Percentiles rank a stretch among this genome's conserved stretches.
phyloP scores from a whole-genome alignment of 2,888 invertebrate species.

The Pharmacophagus antenor region DNA sequence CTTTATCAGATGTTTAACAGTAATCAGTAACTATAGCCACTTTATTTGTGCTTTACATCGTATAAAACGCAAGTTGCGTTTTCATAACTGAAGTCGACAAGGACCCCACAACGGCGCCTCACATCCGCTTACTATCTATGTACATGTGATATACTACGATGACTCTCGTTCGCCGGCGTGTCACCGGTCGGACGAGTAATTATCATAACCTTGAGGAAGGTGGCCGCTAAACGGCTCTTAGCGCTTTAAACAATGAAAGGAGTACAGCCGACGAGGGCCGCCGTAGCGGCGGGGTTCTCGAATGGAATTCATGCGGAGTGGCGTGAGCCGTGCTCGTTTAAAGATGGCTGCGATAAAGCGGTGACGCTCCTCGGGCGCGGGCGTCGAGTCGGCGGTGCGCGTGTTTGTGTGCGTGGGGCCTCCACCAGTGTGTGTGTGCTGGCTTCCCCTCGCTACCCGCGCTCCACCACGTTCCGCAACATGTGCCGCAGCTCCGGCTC shows the following conservation, averaged over 20 bases:
- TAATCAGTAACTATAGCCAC: no score
- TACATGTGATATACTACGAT: conserved; percentile 37
- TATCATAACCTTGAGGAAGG: conserved; percentile 67
- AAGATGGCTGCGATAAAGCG: conserved; percentile 80
- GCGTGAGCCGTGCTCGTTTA: conserved; percentile 75
- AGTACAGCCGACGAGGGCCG: conserved; percentile 59
- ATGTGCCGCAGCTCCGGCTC: conserved; percentile 61
- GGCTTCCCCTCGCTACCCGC: conserved; percentile 41
- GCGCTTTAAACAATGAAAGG: conserved; percentile 58
- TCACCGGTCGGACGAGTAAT: conserved; percentile 66
- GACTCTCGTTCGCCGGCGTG: conserved; percentile 56
- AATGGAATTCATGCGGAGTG: conserved; percentile 73
- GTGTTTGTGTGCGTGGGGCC: conserved; percentile 65
- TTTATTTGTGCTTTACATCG: no score
- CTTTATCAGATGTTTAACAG: no score
- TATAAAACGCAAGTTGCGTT: not conserved
- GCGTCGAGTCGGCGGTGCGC: conserved; percentile 64
- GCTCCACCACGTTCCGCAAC: conserved; percentile 69
- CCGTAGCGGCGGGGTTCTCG: conserved; percentile 54
- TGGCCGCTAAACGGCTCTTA: conserved; percentile 50
- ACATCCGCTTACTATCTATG: conserved; percentile 8
- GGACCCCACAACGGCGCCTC: conserved; percentile 2
- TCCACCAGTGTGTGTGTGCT: conserved; percentile 48
- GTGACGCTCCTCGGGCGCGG: conserved; percentile 75
- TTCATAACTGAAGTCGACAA: conserved; percentile 14